Conservation (phyloP, 2,113 vertebrate species). For the Brienomyrus longianalis region DNA sequence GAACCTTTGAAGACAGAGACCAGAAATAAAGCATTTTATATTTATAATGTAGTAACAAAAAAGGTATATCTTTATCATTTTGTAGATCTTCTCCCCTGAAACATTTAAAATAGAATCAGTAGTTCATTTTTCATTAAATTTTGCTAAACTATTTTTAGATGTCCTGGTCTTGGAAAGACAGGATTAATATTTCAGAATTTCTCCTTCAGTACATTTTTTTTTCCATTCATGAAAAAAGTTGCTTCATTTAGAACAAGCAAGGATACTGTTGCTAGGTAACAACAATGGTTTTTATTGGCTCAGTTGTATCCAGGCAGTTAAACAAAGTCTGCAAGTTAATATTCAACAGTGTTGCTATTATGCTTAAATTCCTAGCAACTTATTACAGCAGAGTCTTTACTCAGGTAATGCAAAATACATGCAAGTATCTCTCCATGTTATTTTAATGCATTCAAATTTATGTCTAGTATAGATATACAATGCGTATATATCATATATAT, state of each 20-base stretch:
- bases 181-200: constrained; percentile 20
- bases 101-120: neutral
- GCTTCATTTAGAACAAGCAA: constrained; percentile 37
- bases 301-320: constrained; percentile 66
- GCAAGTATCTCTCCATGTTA: neutral
- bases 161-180: constrained; percentile 30
- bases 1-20: neutral
- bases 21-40: neutral
- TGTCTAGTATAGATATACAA: neutral
- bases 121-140: neutral
- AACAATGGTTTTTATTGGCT: constrained; percentile 62
- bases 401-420: neutral
- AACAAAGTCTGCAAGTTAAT: constrained; percentile 54
- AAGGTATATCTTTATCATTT: neutral
- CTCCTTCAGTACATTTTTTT: neutral
- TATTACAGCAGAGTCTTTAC: neutral
- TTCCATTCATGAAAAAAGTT: neutral
- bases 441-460: neutral
- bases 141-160: constrained; percentile 28
- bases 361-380: neutral
- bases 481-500: neutral
- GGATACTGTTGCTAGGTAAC: constrained; percentile 81
- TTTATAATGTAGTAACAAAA: neutral
- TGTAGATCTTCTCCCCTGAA: neutral
- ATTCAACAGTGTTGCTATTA: constrained; percentile 52